phyloP scores from a whole-genome alignment of 2,888 invertebrate genomes.

The Lasioglossum malachurum region DNA sequence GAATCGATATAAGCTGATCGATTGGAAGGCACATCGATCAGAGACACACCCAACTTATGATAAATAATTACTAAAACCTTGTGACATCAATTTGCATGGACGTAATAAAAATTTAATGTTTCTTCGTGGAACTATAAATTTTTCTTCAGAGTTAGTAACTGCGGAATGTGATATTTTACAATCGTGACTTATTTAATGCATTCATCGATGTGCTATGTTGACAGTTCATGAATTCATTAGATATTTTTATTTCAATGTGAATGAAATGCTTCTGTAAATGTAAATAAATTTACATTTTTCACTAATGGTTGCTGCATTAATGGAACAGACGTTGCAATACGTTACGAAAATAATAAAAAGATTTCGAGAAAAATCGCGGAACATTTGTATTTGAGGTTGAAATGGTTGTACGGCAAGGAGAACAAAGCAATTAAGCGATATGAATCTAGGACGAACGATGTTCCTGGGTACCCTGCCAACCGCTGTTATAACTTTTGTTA shows the following conservation, averaged over 20 bases:
- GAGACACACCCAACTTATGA: background rate
- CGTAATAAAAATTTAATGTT: background rate
- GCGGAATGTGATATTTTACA: background rate
- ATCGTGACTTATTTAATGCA: background rate
- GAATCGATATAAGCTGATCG: background rate
- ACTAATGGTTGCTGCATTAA: too few species aligned
- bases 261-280: too few species aligned
- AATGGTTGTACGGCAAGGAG: slow-evolving; percentile 31
- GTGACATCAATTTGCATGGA: background rate
- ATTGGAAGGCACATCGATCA: background rate
- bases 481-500: slow-evolving; percentile 65
- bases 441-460: slow-evolving; percentile 34
- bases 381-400: slow-evolving; percentile 26
- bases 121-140: background rate
- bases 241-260: background rate
- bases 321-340: background rate
- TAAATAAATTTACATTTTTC: too few species aligned
- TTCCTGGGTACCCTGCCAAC: slow-evolving; percentile 26
- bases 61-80: background rate
- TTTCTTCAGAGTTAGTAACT: background rate
- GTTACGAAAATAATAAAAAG: background rate
- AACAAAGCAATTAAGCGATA: slow-evolving; percentile 43
- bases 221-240: background rate
- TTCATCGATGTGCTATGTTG: background rate
- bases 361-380: background rate